These are phyloP conservation scores for Palloptera scutellata DNA, from an alignment of 2,888 invertebrate species.

Conservation along the genomic window DNA sequence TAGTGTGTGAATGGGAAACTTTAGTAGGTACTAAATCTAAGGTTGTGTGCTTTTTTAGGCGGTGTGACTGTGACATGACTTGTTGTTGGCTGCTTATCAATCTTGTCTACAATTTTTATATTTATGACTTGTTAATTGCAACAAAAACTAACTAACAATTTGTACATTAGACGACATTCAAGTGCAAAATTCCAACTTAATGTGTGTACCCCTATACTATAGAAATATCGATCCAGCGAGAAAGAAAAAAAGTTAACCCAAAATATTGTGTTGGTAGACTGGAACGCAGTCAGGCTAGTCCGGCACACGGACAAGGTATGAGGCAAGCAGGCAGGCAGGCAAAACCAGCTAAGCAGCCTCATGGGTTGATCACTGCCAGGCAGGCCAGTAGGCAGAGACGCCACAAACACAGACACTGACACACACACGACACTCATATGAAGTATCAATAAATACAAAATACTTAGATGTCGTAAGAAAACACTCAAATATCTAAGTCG, in stretches of 20 bases:
- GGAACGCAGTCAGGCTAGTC: neutral
- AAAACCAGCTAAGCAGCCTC: conserved; percentile 11
- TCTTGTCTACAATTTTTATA: conserved; percentile 50
- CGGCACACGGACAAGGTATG: neutral
- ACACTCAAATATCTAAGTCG: too few relatives aligned
- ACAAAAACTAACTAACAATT: conserved; percentile 17
- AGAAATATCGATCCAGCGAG: neutral
- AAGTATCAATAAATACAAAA: too few relatives aligned
- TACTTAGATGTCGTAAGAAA: too few relatives aligned
- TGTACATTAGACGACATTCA: conserved; percentile 26
- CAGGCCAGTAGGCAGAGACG: too few relatives aligned
- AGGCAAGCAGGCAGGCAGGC: neutral
- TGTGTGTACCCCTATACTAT: neutral
- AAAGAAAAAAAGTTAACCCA: neutral
- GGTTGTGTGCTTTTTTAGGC: neutral
- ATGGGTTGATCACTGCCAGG: neutral
- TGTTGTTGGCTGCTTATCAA: conserved; percentile 35
- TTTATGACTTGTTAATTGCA: conserved; percentile 56
- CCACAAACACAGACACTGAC: too few relatives aligned
- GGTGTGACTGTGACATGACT: neutral
- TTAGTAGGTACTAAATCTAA: neutral
- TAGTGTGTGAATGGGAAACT: conserved; percentile 1
- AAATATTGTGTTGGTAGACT: neutral
- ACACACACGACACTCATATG: too few relatives aligned
- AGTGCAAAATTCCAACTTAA: conserved; percentile 20